Evolutionary conservation across 1,140 invertebrate species (phyloP).

Genomic region (Hycleus phaleratus): DNA sequence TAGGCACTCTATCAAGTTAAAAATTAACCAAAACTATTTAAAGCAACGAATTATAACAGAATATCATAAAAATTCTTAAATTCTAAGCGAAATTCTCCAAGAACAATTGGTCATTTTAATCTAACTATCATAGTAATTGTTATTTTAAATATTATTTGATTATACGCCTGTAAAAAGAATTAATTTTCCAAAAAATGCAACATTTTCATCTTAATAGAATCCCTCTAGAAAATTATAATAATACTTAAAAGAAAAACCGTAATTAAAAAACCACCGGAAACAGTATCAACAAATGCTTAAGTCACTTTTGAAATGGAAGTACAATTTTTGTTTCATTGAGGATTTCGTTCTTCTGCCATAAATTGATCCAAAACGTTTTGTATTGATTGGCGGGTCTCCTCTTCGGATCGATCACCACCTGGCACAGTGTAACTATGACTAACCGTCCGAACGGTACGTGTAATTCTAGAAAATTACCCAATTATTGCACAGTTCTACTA

Average conservation of each 20-base stretch:
- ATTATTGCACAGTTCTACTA: background rate
- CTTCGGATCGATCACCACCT: conserved; percentile 25
- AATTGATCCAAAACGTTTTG: conserved; percentile 50
- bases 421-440: conserved; percentile 37
- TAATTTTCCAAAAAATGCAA: background rate
- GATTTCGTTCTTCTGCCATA: conserved; percentile 44
- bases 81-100: too few species aligned
- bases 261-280: conserved; percentile 6
- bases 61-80: too few species aligned
- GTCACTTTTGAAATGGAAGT: conserved; percentile 1
- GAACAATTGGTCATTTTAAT: too few species aligned
- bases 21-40: too few species aligned
- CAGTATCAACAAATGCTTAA: background rate
- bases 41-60: too few species aligned
- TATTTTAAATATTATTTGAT: conserved; percentile 6
- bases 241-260: background rate
- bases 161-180: background rate
- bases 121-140: conserved; percentile 3
- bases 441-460: conserved; percentile 44
- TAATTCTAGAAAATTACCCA: conserved; percentile 40
- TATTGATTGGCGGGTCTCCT: conserved; percentile 46
- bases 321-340: conserved; percentile 15
- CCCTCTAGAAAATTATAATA: background rate
- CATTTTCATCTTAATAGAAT: background rate
- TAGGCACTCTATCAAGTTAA: too few species aligned